phyloP scores from a whole-genome alignment of 2,888 invertebrate genomes.

The Hipparchia sbordonii region DNA sequence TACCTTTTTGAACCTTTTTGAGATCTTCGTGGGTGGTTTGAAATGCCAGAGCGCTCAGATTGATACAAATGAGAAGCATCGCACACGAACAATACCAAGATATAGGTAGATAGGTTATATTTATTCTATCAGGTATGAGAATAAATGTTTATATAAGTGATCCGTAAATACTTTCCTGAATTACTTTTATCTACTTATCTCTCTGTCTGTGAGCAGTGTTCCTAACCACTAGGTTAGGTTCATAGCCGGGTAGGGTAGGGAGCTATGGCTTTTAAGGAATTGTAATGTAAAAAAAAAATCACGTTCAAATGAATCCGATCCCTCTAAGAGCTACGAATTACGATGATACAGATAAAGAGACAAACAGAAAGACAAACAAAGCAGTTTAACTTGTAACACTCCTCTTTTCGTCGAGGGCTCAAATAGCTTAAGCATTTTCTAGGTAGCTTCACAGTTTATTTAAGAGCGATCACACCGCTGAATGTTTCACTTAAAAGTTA shows the following conservation, averaged over 20 bases:
- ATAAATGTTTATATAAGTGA: neutral
- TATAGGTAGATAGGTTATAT: too few relatives aligned
- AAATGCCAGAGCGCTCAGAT: neutral
- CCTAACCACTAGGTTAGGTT: too few relatives aligned
- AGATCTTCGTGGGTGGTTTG: neutral
- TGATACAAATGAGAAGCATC: neutral
- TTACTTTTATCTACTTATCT: too few relatives aligned
- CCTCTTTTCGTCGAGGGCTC: too few relatives aligned
- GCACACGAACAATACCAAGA: neutral
- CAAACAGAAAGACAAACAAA: neutral
- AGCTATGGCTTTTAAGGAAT: too few relatives aligned
- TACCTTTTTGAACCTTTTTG: neutral
- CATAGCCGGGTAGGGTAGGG: too few relatives aligned
- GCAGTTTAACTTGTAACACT: neutral
- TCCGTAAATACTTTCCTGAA: neutral
- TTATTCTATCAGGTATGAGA: neutral
- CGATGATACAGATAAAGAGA: neutral
- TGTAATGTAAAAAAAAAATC: too few relatives aligned
- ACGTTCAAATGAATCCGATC: neutral
- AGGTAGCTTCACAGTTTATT: neutral
- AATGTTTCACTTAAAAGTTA: constrained; percentile 22
- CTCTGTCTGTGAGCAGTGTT: too few relatives aligned
- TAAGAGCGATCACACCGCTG: neutral
- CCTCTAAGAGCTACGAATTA: neutral
- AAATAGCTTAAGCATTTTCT: neutral